These are phyloP conservation scores for Psilopogon haemacephalus DNA, from an alignment of 2,113 vertebrate species.

Conservation along the genomic window DNA sequence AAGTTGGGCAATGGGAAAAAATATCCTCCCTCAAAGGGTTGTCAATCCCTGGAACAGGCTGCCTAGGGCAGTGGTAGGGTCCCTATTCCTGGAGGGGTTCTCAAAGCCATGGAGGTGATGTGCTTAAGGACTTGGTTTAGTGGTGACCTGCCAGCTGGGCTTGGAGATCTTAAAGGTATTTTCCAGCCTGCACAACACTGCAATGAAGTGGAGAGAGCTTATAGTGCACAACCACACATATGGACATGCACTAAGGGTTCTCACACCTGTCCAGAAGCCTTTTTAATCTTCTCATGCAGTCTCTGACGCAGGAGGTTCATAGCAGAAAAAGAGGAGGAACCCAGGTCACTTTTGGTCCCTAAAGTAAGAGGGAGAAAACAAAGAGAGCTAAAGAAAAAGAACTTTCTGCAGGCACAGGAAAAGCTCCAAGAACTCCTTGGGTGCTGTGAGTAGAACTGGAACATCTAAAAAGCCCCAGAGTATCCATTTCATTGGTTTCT, in stretches of 20 bases:
- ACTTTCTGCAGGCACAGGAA: neutral
- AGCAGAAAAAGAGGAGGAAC: constrained; percentile 78
- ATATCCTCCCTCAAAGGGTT: too few relatives aligned
- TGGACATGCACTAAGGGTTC: neutral
- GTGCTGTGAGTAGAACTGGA: neutral
- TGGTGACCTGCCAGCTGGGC: too few relatives aligned
- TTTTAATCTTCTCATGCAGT: constrained; percentile 89
- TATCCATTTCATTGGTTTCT: neutral
- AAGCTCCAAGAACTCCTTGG: neutral
- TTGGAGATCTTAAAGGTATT: too few relatives aligned
- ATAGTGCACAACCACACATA: neutral
- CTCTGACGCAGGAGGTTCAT: constrained; percentile 86
- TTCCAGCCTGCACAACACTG: too few relatives aligned
- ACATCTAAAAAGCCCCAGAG: neutral
- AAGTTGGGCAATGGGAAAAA: too few relatives aligned
- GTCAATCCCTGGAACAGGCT: too few relatives aligned
- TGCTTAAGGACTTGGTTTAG: too few relatives aligned
- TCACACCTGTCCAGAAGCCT: constrained; percentile 85
- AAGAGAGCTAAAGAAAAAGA: neutral
- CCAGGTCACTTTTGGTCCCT: constrained; percentile 55
- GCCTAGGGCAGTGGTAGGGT: too few relatives aligned
- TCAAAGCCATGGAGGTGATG: too few relatives aligned
- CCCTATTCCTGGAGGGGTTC: too few relatives aligned
- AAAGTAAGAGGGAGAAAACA: neutral
- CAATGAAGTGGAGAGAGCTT: neutral